Percentiles rank a stretch among this genome's conserved stretches.
These are phyloP conservation scores for Pantelozetes paolii DNA, from an alignment of 2,888 invertebrate genomes.

Conservation along the genomic window DNA sequence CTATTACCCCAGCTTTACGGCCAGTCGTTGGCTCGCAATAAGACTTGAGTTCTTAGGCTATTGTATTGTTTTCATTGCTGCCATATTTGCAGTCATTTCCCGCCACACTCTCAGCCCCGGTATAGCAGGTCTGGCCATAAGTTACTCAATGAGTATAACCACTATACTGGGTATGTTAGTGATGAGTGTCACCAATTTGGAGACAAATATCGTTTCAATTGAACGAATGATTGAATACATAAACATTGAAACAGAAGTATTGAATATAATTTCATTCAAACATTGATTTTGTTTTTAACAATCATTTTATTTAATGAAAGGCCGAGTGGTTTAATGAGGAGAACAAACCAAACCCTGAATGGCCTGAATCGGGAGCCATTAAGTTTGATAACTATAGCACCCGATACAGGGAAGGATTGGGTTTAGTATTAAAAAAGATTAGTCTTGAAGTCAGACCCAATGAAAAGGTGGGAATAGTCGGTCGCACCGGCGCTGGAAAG, in stretches of 20 bases:
- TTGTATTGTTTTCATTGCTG: slow-evolving; percentile 58
- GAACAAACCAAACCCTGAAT: slow-evolving; percentile 52
- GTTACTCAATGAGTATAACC: slow-evolving; percentile 61
- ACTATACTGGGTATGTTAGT: slow-evolving; percentile 95
- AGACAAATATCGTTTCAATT: slow-evolving; percentile 94
- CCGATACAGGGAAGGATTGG: slow-evolving; percentile 77
- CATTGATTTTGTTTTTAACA: slow-evolving; percentile 11
- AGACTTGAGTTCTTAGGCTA: slow-evolving; percentile 58
- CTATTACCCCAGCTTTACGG: slow-evolving; percentile 84
- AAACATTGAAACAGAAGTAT: slow-evolving; percentile 44
- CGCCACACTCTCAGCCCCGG: slow-evolving; percentile 55
- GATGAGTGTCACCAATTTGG: slow-evolving; percentile 91
- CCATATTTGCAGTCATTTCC: slow-evolving; percentile 60
- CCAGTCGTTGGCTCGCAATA: slow-evolving; percentile 59
- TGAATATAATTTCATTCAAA: slow-evolving; percentile 50
- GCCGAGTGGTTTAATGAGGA: slow-evolving; percentile 49
- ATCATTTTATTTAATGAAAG: too few species aligned
- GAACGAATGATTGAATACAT: slow-evolving; percentile 90
- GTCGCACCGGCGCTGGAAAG: slow-evolving; percentile 53
- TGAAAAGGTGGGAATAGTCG: slow-evolving; percentile 63
- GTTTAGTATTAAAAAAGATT: slow-evolving; percentile 75
- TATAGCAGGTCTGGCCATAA: slow-evolving; percentile 57
- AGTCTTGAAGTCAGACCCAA: slow-evolving; percentile 71
- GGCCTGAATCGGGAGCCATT: slow-evolving; percentile 78
- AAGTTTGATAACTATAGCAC: slow-evolving; percentile 75